Evolutionary conservation across 1,140 invertebrate species (phyloP), one percentile per base, ranked within the genome.

Genomic region (Vanessa tameamea): DNA sequence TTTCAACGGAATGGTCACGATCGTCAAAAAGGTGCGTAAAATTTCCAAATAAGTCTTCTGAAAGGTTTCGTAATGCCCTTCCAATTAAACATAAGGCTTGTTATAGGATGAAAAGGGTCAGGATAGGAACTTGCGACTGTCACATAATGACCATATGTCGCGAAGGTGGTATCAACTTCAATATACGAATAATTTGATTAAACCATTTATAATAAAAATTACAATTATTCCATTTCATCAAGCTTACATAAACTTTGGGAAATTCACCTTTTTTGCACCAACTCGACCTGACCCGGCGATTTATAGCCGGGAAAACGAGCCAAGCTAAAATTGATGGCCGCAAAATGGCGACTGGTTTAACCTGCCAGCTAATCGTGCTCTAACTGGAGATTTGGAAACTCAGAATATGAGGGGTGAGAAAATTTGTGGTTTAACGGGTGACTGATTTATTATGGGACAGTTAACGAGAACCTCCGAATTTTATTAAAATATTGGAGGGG

Each of bases 341-440:
- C 73, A 75, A 75, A 72, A 48, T 57, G 70, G 20, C 47, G 50
- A 70, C 68, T 70, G 57, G 68, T 55, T 73, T 73, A 73, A 73
- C 72, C 72, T 73, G 64, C 72, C 51, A 47, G 53, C 64, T 73
- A 73, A 73, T 68, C 55, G 47, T 57, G 53, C 50, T 63, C 37
- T 61, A 61, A 61, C 43, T 26, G 55, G 15, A 47, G 43, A 47
- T 70, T 59, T 67, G 55, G 47, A 57, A 73, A 68, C 63, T 73
- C 37, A 16, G 57, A 50, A 70, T 63, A 67, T 67, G 13, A 67
- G 31, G 63, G 53, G 53, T 23, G 53, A 47, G 53, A 43, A 69
- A 15, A 47, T 66, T 67, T 67, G 66, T 69, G 66, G 53, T 26
- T 1, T 6, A 16, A 23, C 1, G 53, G 11, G 13, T 31, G 12